Conservation (phyloP, 2,797 vertebrate genomes). For the Aythya fuligula region DNA sequence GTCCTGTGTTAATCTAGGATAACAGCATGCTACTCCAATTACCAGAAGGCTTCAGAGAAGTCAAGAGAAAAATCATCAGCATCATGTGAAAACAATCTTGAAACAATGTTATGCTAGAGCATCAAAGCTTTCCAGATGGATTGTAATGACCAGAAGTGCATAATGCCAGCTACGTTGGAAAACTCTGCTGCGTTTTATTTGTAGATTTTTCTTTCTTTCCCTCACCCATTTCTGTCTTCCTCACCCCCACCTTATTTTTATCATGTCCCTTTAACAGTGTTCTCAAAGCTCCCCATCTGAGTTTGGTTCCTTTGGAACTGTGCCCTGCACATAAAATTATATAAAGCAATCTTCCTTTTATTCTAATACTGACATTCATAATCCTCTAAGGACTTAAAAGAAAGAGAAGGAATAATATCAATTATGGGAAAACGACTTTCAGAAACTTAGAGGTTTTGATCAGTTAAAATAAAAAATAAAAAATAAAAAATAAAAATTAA, state of each 20-base stretch:
- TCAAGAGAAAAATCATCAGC: background rate
- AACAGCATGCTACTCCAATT: background rate
- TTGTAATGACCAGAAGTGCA: background rate
- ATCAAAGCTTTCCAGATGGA: background rate
- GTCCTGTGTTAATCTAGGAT: background rate
- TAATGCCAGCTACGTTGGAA: background rate
- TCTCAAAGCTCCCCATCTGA: constrained; percentile 55
- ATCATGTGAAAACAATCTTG: background rate
- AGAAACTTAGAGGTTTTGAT: constrained; percentile 59
- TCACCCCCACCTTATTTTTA: constrained; percentile 48
- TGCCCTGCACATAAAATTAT: constrained; percentile 66
- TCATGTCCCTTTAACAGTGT: constrained; percentile 15
- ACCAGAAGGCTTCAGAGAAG: background rate
- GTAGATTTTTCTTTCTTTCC: background rate
- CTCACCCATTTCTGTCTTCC: background rate
- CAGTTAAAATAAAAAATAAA: constrained; percentile 23
- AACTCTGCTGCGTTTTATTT: background rate
- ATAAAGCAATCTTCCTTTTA: constrained; percentile 60
- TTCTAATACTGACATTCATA: constrained; percentile 63
- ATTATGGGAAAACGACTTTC: constrained; percentile 68
- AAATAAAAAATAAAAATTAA: background rate
- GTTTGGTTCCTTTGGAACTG: constrained; percentile 53
- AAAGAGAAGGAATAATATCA: constrained; percentile 62
- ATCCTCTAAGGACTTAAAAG: constrained; percentile 61
- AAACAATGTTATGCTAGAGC: background rate